phyloP scores from a whole-genome alignment of 2,113 vertebrate species.

The Megatriorchis doriae region DNA sequence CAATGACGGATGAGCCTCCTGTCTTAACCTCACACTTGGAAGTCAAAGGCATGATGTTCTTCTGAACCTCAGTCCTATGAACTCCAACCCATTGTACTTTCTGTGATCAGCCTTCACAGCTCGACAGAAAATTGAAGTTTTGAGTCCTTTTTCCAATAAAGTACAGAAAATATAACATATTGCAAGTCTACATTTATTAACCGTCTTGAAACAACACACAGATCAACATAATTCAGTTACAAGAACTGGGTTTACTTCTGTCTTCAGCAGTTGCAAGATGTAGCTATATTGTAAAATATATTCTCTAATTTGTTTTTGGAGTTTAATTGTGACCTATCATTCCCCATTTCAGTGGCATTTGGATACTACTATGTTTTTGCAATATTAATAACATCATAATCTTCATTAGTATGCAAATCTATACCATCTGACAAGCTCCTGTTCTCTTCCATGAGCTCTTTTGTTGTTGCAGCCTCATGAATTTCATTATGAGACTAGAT shows the following conservation, averaged over 20 bases:
- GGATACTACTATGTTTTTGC: not conserved
- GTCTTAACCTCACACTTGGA: not conserved
- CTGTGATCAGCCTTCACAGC: not conserved
- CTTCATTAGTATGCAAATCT: conserved; percentile 56
- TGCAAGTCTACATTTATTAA: conserved; percentile 1
- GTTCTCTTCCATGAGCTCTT: conserved; percentile 4
- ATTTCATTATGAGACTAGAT: conserved; percentile 60
- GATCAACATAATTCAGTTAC: conserved; percentile 36
- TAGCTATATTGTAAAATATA: not conserved
- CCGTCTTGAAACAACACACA: not conserved
- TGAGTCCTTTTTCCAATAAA: not conserved
- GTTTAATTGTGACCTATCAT: not conserved
- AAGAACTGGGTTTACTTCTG: not conserved
- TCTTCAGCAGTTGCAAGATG: not conserved
- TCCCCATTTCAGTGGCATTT: not conserved
- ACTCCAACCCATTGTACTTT: not conserved
- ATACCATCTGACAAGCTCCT: conserved; percentile 2
- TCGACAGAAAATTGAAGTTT: not conserved
- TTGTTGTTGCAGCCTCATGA: conserved; percentile 29
- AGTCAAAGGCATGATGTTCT: not conserved
- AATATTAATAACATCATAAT: conserved; percentile 35
- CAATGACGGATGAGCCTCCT: not conserved
- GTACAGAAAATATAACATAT: not conserved
- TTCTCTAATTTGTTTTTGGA: not conserved
- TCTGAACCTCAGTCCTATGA: not conserved